Evolutionary conservation across 2,113 vertebrate genomes (phyloP).

Genomic region (Aepyceros melampus): DNA sequence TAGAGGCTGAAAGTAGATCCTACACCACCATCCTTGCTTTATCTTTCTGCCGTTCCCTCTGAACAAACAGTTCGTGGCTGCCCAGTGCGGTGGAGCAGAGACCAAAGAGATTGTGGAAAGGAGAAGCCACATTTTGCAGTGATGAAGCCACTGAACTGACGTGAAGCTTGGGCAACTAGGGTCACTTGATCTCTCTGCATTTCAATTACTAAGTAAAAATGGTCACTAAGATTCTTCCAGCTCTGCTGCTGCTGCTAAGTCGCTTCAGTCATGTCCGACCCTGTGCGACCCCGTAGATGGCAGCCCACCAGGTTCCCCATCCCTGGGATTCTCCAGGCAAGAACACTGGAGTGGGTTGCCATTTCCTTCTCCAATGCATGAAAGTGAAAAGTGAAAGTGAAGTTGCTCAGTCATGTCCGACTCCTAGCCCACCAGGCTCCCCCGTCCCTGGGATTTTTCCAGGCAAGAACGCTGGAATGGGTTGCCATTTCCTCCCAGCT

Average conservation of each 20-base stretch:
- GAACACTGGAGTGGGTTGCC: too few species aligned
- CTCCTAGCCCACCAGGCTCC: too few species aligned
- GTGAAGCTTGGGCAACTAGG: background rate
- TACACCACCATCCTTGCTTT: background rate
- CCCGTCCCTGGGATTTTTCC: too few species aligned
- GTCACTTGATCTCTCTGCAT: background rate
- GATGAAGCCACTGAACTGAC: background rate
- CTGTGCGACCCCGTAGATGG: too few species aligned
- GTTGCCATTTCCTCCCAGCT: background rate
- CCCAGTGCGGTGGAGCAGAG: background rate
- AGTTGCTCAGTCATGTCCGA: too few species aligned
- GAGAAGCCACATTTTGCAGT: background rate
- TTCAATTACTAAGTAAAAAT: background rate
- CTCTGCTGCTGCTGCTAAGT: background rate
- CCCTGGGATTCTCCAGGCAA: too few species aligned
- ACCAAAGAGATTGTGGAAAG: background rate
- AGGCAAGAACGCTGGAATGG: too few species aligned
- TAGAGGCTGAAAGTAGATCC: background rate
- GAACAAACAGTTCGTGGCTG: background rate
- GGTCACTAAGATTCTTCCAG: background rate
- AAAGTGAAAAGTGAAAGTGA: too few species aligned
- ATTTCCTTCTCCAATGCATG: too few species aligned
- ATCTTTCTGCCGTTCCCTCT: accelerated
- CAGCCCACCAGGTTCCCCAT: too few species aligned
- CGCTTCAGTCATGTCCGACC: too few species aligned